Conservation (phyloP, 2,113 vertebrate species). For the Ammodytes marinus region DNA sequence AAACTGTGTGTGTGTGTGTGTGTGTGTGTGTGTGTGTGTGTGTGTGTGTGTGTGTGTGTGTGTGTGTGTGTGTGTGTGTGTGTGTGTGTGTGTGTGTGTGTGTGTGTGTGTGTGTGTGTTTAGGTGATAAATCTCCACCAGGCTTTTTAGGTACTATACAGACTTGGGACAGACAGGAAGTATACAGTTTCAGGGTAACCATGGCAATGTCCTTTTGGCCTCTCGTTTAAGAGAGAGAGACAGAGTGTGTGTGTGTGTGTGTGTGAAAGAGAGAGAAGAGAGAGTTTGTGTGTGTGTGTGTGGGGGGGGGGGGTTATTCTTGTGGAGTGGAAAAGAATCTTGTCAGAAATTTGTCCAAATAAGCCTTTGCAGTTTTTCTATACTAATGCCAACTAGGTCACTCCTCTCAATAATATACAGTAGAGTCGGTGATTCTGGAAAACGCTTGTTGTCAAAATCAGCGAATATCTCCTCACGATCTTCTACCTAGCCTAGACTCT, state of each 20-base stretch:
- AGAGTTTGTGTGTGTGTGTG: too few relatives aligned
- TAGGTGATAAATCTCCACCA: conserved; percentile 77
- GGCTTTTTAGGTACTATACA: conserved; percentile 31
- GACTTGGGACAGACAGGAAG: conserved; percentile 80
- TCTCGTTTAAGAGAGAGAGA: conserved; percentile 40
- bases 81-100: conserved; percentile 74
- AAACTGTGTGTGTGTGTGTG: conserved; percentile 74
- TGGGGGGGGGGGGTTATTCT: conserved; percentile 26
- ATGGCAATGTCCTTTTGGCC: conserved; percentile 75
- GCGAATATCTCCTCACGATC: too few relatives aligned
- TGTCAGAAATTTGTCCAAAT: conserved; percentile 46
- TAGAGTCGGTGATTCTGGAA: too few relatives aligned
- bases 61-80: conserved; percentile 75
- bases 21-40: conserved; percentile 70
- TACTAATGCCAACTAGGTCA: conserved; percentile 41
- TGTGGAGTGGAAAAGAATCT: conserved; percentile 28
- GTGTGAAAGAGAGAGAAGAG: too few relatives aligned
- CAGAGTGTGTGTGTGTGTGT: too few relatives aligned
- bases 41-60: conserved; percentile 72
- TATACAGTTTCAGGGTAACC: conserved; percentile 84
- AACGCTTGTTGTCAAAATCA: too few relatives aligned
- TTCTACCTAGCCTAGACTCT: too few relatives aligned
- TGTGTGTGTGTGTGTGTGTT: conserved; percentile 77
- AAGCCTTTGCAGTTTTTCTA: conserved; percentile 39
- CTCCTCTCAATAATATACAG: conserved; percentile 30